Evolutionary conservation across 2,797 vertebrate species (phyloP).

Genomic region (Eospalax fontanierii): DNA sequence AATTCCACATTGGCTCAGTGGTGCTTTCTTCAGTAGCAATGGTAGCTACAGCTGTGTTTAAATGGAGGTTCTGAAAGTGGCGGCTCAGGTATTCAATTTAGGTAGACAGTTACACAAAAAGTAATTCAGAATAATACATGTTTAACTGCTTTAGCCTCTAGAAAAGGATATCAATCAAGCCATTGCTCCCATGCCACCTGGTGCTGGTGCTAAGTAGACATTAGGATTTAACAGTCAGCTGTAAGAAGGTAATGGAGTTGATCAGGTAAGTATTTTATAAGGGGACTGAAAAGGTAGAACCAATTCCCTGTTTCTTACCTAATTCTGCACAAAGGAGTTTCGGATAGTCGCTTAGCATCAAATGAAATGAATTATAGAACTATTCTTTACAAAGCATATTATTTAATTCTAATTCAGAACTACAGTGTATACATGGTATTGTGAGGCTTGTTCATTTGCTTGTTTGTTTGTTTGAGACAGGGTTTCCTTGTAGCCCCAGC

Average conservation of each 20-base stretch:
- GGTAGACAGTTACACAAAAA: conserved; percentile 50
- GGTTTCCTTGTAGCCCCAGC: no score
- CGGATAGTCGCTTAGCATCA: conserved; percentile 22
- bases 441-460: no score
- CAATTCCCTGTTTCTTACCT: conserved; percentile 43
- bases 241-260: conserved; percentile 35
- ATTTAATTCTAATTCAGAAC: conserved; percentile 66
- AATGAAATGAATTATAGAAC: neutral
- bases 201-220: neutral
- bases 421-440: neutral
- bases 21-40: neutral
- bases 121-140: conserved; percentile 44
- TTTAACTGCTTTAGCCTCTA: conserved; percentile 48
- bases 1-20: neutral
- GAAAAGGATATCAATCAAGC: conserved; percentile 54
- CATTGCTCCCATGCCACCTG: neutral
- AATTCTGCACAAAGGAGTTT: neutral
- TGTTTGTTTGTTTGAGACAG: no score
- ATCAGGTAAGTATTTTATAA: conserved; percentile 61
- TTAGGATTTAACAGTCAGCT: conserved; percentile 31
- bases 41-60: conserved; percentile 23
- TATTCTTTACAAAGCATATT: neutral
- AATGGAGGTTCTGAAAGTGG: conserved; percentile 41
- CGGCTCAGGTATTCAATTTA: conserved; percentile 15
- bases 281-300: neutral